Evolutionary conservation across 2,888 invertebrate genomes (phyloP).

Genomic region (Hetaerina titia): DNA sequence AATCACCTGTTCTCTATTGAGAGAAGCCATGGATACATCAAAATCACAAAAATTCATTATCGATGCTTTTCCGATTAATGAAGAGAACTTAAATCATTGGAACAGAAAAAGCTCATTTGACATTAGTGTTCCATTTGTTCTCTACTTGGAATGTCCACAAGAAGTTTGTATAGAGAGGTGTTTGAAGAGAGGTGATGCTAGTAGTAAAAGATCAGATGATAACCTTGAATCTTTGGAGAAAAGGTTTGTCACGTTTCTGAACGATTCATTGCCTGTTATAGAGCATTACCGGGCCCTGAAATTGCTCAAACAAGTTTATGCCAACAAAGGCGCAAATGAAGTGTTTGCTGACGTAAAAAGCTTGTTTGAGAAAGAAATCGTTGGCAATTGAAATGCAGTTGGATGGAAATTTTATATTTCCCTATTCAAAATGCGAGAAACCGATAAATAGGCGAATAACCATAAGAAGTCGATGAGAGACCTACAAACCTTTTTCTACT

Average conservation of each 20-base stretch:
- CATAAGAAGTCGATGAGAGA: too few relatives aligned
- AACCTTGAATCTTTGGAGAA: slow-evolving; percentile 93
- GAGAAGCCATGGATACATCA: slow-evolving; percentile 81
- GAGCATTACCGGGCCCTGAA: slow-evolving; percentile 86
- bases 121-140: slow-evolving; percentile 89
- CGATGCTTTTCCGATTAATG: slow-evolving; percentile 98
- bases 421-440: too few relatives aligned
- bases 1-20: slow-evolving; percentile 96
- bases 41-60: slow-evolving; percentile 90
- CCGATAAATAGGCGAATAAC: too few relatives aligned
- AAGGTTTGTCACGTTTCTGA: slow-evolving; percentile 90
- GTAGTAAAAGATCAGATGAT: slow-evolving; percentile 96
- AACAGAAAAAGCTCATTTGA: slow-evolving; percentile 88
- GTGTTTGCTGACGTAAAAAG: slow-evolving; percentile 83
- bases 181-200: slow-evolving; percentile 90
- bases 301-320: slow-evolving; percentile 88
- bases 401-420: too few relatives aligned
- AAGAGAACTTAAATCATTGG: slow-evolving; percentile 98
- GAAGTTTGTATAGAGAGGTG: slow-evolving; percentile 92
- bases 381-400: too few relatives aligned
- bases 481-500: too few relatives aligned
- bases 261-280: slow-evolving; percentile 94
- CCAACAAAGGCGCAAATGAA: slow-evolving; percentile 82
- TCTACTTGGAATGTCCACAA: slow-evolving; percentile 94
- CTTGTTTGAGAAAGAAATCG: slow-evolving; percentile 70